Base-by-base conservation (phyloP, 2,888 invertebrate genomes). In the Macrosoma leucophasiata region DNA sequence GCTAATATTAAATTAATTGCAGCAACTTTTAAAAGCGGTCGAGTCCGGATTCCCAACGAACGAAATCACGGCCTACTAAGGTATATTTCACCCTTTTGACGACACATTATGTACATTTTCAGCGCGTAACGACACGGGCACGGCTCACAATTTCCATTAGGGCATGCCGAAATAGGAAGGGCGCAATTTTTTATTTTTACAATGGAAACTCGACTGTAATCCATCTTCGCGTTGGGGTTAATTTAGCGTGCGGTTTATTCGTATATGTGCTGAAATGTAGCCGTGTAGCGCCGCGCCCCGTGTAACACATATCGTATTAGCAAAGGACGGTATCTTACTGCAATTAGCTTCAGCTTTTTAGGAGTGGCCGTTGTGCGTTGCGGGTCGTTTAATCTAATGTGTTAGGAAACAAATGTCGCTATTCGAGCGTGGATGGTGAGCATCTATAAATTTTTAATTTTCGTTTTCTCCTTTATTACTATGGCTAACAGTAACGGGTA, bases 1-100 rank as follows among this genome's bases (percentile, higher is more conserved):
- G 59, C 55, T 65, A 62, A 64, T 62, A 62, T 64, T 63, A 66
- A 71, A 70, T 61, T 63, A 58, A 62, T 67, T 62, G 56, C 53
- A 62, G 62, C 69, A 76, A 75, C 68, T 74, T 76, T 73, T 68
- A 69, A 74, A 72, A 74, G 70, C 66, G 63, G 52, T 67, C 62
- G 65, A 72, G 60, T 64, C 58, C 55, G 46, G 58, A 62, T 53
- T 65, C 64, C 58, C 58, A 59, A 61, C 60, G 67, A 69, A 74
- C 64, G 55, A 74, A 82, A 81, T 82, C 82, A 79, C 76, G 65
- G 69, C 63, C 67, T 68, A 67, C 74, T 75, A 73, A 78, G 77
- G 77, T 79, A 79, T 76, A 78, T 78, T 79, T 79, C 75, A 79
- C 79, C 81, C 82, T 77, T 82, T 81, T 81, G 79, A 81, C 77